Evolutionary conservation across 1,140 invertebrate species (phyloP).

Genomic region (Drosophila watanabei): DNA sequence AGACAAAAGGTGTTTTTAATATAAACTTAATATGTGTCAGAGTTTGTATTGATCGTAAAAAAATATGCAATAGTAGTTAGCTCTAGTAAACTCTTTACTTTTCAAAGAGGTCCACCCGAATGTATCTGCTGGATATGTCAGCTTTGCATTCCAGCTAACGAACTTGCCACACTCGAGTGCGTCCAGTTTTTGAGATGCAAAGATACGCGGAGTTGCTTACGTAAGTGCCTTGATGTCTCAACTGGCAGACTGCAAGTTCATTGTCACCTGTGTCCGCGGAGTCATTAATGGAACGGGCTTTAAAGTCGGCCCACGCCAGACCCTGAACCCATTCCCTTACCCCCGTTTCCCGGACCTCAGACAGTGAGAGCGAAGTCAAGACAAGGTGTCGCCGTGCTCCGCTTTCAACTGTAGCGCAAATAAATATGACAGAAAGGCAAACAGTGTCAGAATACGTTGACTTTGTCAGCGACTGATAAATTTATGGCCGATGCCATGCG

Average conservation of each 20-base stretch:
- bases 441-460: constrained; percentile 49
- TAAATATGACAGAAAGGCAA: constrained; percentile 62
- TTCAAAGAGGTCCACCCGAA: background rate
- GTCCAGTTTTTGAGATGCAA: constrained; percentile 48
- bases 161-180: constrained; percentile 69
- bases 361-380: background rate
- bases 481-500: constrained; percentile 45
- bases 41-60: too few relatives aligned
- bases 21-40: too few relatives aligned
- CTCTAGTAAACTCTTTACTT: too few relatives aligned
- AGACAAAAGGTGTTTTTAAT: background rate
- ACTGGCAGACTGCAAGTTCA: constrained; percentile 63
- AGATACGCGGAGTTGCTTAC: constrained; percentile 42
- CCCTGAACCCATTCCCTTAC: constrained; percentile 30
- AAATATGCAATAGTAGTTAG: background rate
- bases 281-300: constrained; percentile 22
- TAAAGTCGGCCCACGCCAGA: constrained; percentile 37
- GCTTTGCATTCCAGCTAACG: constrained; percentile 37
- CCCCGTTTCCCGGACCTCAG: background rate
- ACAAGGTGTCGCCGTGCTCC: constrained; percentile 41
- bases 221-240: constrained; percentile 36
- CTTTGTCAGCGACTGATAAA: constrained; percentile 51
- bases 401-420: constrained; percentile 73
- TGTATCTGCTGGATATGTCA: constrained; percentile 2
- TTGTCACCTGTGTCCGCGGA: constrained; percentile 49